Evolutionary conservation across 2,888 invertebrate species (phyloP).

Genomic region (Rhopalosiphum nymphaeae): DNA sequence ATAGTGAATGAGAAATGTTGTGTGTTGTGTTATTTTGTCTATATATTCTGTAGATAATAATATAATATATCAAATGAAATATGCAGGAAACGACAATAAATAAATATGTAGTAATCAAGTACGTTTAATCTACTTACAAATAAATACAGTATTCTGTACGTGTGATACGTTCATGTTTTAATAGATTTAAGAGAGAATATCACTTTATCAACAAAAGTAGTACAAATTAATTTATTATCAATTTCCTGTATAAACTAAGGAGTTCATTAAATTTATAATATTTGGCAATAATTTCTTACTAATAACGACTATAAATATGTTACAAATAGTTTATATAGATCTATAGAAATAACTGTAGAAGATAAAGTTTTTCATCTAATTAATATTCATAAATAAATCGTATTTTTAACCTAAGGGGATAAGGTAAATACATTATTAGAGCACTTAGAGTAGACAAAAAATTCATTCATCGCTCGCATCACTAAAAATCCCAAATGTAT

Average conservation of each 20-base stretch:
- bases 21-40: constrained; percentile 7
- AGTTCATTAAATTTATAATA: not conserved
- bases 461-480: no score
- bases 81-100: constrained; percentile 4
- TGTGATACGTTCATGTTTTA: not conserved
- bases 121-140: not conserved
- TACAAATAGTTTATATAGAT: not conserved
- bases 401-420: not conserved
- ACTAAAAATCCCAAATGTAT: not conserved
- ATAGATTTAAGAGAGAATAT: not conserved
- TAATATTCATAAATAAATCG: not conserved
- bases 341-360: not conserved
- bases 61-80: not conserved
- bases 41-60: not conserved
- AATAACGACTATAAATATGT: not conserved
- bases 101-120: constrained; percentile 5
- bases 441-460: not conserved
- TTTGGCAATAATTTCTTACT: not conserved
- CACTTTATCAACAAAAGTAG: not conserved
- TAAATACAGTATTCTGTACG: not conserved
- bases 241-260: not conserved
- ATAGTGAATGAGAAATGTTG: constrained; percentile 3
- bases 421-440: not conserved
- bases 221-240: not conserved
- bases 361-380: not conserved